These are phyloP conservation scores for Philereme transversata DNA, from an alignment of 2,888 invertebrate species.

Conservation along the genomic window DNA sequence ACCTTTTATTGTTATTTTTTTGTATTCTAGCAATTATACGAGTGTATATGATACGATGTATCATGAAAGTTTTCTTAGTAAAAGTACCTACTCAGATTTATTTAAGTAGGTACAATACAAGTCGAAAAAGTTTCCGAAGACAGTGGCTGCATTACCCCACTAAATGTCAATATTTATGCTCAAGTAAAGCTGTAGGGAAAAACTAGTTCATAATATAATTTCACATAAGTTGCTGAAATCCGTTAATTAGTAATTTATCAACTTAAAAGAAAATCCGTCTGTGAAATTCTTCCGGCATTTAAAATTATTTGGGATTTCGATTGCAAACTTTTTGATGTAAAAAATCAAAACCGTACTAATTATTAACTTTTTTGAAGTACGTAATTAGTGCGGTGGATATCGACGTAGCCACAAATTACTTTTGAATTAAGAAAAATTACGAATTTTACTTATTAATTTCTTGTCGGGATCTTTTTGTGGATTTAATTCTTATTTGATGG, in stretches of 20 bases:
- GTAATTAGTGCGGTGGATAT: slow-evolving; percentile 61
- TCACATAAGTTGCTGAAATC: background rate
- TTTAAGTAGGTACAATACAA: too few relatives aligned
- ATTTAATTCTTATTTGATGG: slow-evolving; percentile 6
- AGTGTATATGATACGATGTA: too few relatives aligned
- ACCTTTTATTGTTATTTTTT: too few relatives aligned
- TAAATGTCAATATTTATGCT: too few relatives aligned
- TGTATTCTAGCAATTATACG: too few relatives aligned
- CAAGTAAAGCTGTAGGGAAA: too few relatives aligned
- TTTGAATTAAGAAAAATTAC: slow-evolving; percentile 48
- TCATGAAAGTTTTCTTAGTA: too few relatives aligned
- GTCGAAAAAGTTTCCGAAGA: too few relatives aligned
- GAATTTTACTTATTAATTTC: slow-evolving; percentile 37
- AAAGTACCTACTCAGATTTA: too few relatives aligned
- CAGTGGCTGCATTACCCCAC: too few relatives aligned
- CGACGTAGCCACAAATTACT: slow-evolving; percentile 49
- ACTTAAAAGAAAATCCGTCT: slow-evolving; percentile 18
- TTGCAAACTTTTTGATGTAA: slow-evolving; percentile 57
- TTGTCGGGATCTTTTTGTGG: slow-evolving; percentile 17
- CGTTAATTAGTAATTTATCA: slow-evolving; percentile 16
- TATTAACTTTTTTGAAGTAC: slow-evolving; percentile 38
- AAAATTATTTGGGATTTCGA: slow-evolving; percentile 39
- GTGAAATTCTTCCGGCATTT: slow-evolving; percentile 27
- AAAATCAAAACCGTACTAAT: too few relatives aligned
- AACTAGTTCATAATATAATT: too few relatives aligned